Evolutionary conservation across 2,797 vertebrate species (phyloP).

Genomic region (Protonibea diacanthus): DNA sequence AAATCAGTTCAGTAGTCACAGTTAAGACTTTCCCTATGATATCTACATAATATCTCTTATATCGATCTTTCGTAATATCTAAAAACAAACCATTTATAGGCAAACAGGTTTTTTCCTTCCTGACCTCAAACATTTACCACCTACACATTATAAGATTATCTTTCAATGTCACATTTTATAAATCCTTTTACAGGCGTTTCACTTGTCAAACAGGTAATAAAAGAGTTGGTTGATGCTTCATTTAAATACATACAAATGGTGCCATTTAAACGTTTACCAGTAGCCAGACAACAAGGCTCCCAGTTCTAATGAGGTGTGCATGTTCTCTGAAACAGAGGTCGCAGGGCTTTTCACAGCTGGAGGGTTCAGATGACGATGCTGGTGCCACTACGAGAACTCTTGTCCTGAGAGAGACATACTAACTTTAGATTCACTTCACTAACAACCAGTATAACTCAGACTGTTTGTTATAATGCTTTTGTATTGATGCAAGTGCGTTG

Average conservation of each 20-base stretch:
- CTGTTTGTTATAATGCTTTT: neutral
- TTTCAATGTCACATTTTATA: slow-evolving; percentile 11
- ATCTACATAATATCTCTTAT: too few species aligned
- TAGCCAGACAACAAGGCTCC: slow-evolving; percentile 21
- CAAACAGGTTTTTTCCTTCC: neutral
- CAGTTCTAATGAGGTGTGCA: slow-evolving; percentile 39
- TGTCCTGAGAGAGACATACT: slow-evolving; percentile 86
- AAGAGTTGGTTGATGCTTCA: neutral
- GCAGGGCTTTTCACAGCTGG: slow-evolving; percentile 57
- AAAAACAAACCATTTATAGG: neutral
- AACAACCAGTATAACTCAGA: neutral
- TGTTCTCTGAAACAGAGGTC: slow-evolving; percentile 56
- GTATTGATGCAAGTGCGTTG: slow-evolving; percentile 7
- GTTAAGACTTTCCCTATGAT: neutral
- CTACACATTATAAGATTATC: neutral
- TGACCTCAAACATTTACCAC: neutral
- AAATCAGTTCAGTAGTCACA: neutral
- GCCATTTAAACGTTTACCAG: slow-evolving; percentile 32
- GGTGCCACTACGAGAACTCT: slow-evolving; percentile 91
- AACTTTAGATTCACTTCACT: slow-evolving; percentile 67
- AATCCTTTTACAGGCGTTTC: neutral
- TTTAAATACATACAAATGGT: slow-evolving; percentile 2
- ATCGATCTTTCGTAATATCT: neutral
- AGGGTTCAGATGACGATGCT: slow-evolving; percentile 89
- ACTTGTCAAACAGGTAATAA: neutral